phyloP scores from a whole-genome alignment of 2,113 vertebrate genomes.

The Oreochromis aureus region DNA sequence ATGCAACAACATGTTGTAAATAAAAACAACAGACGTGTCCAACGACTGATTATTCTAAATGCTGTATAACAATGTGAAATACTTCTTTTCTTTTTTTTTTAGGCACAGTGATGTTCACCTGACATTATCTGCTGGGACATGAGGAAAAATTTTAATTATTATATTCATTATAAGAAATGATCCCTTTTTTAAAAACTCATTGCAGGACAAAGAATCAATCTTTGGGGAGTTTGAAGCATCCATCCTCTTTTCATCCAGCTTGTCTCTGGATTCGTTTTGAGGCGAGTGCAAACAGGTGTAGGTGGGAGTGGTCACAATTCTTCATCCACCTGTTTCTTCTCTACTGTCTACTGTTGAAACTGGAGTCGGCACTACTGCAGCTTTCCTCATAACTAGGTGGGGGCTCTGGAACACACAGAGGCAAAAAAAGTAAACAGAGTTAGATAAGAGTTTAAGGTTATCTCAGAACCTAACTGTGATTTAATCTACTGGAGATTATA shows the following conservation, averaged over 20 bases:
- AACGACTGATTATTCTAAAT: not conserved
- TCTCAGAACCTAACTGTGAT: not conserved
- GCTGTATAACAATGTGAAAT: not conserved
- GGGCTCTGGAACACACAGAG: slow-evolving; percentile 76
- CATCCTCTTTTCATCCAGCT: not conserved
- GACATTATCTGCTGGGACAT: not conserved
- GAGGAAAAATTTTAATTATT: slow-evolving; percentile 8
- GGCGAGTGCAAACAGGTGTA: slow-evolving; percentile 3
- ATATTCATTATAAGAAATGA: slow-evolving; percentile 14
- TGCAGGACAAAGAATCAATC: slow-evolving; percentile 4
- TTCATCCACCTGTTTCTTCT: not conserved
- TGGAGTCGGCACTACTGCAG: slow-evolving; percentile 80
- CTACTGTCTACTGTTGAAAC: slow-evolving; percentile 68
- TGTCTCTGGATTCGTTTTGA: slow-evolving; percentile 5
- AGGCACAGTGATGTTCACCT: slow-evolving; percentile 48
- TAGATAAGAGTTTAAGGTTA: not conserved
- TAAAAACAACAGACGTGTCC: not conserved
- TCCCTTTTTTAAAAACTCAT: slow-evolving; percentile 31
- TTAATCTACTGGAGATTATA: not conserved
- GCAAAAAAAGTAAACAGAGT: not conserved
- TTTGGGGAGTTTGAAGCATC: not conserved
- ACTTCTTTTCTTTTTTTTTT: not conserved
- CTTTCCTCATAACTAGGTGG: slow-evolving; percentile 96
- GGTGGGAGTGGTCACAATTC: not conserved
- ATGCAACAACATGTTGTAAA: slow-evolving; percentile 54